A percentile compares a stretch with the other conserved stretches of the same genome.
phyloP scores from a whole-genome alignment of 37 sponge, comb jelly and placozoan genomes.

The Geodia barretti region DNA sequence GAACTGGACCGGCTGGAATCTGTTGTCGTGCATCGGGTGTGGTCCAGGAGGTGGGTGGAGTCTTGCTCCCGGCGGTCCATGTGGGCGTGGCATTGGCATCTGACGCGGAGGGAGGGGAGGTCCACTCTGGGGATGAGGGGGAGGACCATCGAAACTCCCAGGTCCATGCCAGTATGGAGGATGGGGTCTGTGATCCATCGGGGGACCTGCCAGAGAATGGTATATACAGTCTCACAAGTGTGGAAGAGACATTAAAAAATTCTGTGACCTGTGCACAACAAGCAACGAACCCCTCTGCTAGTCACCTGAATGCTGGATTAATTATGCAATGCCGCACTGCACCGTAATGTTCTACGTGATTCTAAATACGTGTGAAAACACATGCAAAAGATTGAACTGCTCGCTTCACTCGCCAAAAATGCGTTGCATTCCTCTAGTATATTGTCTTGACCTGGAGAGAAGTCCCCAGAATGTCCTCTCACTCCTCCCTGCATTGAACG shows the following conservation, averaged over 20 bases:
- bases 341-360: too few relatives aligned
- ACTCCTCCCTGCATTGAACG: neutral
- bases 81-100: neutral
- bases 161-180: neutral
- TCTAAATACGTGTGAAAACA: too few relatives aligned
- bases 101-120: neutral
- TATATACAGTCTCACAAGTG: too few relatives aligned
- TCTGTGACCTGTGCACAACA: too few relatives aligned
- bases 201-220: neutral
- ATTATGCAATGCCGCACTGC: too few relatives aligned
- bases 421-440: too few relatives aligned
- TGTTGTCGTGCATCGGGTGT: slow-evolving; percentile 33
- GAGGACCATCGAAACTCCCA: neutral
- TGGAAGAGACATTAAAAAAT: neutral
- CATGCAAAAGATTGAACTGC: too few relatives aligned
- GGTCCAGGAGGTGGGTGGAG: neutral
- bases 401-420: too few relatives aligned
- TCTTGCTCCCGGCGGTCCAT: neutral
- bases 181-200: neutral
- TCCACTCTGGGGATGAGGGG: neutral
- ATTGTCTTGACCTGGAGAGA: neutral
- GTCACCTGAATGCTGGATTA: too few relatives aligned
- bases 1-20: slow-evolving; percentile 37
- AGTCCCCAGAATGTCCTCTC: neutral
- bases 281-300: too few relatives aligned